Base-by-base conservation (phyloP, 92 coral and sea anemone genomes). In the Siderastrea siderea region DNA sequence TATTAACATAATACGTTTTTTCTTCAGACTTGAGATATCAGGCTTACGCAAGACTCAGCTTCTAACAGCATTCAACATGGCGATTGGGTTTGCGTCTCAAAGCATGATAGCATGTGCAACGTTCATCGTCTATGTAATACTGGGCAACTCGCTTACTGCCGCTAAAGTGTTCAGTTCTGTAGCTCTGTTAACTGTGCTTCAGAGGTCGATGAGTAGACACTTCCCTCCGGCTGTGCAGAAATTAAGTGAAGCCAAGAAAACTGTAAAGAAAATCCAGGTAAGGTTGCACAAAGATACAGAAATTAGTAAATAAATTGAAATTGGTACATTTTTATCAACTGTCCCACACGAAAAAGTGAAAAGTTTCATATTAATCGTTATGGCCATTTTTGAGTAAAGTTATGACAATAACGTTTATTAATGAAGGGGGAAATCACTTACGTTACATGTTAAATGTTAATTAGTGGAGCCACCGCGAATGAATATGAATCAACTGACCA, bases 121-220 rank as follows among this genome's bases (percentile, higher is more conserved):
- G 91, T 95, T 97, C 71, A 87, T 88, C 75, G 87, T 96, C 0
- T 97, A 88, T 78, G 96, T 90, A 10, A 17, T 93, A 64, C n/a
- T 84, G 57, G 99, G 99, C 3, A 95, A 97, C 88, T 74, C 93
- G 3, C 84, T 96, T 0, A 88, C 89, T 13, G 95, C 95, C 16
- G 96, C 95, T 6, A 85, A 83, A n/a, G 96, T 97, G 59, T 97
- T 97, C 81, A 92, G 94, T 49, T 94, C 98, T 16, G 69, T 97
- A 45, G 95, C 96, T 7, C 78, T 97, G 45, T 68, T 97, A 66
- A 74, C 86, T 68, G 84, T 87, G 10, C 74, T 95, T 51, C 91
- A 87, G 75, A 59, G 92, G 10, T 71, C 90, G 11, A 91, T 96
- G 90, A 86, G 89, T 1, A 68, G 67, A 68, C 95, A 92, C 62